Conservation (phyloP, 2,797 vertebrate species). For the Alcedo atthis region DNA sequence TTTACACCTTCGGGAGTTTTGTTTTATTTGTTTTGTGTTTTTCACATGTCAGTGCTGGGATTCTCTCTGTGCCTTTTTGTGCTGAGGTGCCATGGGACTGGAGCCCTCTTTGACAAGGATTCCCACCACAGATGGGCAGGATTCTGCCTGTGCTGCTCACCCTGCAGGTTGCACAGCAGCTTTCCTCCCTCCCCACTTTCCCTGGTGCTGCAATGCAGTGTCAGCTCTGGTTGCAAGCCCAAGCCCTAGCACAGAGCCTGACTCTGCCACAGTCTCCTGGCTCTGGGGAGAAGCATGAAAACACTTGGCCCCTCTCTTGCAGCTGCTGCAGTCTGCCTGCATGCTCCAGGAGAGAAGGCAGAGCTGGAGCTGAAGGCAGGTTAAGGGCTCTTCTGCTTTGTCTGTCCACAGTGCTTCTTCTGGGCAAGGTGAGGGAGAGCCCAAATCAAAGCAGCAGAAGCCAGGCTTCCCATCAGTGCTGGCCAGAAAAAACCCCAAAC, state of each 20-base stretch:
- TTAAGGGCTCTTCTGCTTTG: background rate
- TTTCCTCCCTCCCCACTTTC: slow-evolving; percentile 35
- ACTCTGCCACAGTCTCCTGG: slow-evolving; percentile 44
- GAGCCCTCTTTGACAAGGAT: background rate
- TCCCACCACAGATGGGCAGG: background rate
- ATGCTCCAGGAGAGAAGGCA: background rate
- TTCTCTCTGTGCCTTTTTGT: background rate
- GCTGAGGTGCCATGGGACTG: background rate
- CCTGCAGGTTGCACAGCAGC: background rate
- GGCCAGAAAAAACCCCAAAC: background rate
- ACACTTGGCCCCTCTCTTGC: slow-evolving; percentile 17
- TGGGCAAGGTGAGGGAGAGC: background rate
- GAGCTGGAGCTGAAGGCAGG: background rate
- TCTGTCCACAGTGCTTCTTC: background rate
- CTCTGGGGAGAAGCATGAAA: slow-evolving; percentile 44
- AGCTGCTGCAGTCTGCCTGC: slow-evolving; percentile 51
- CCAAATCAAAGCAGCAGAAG: background rate
- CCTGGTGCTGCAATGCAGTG: slow-evolving; percentile 68
- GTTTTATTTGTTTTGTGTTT: background rate
- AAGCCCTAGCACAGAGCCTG: slow-evolving; percentile 46
- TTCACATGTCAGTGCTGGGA: accelerated
- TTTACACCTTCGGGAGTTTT: background rate
- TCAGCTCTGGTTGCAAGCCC: slow-evolving; percentile 57
- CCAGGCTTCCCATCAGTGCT: background rate
- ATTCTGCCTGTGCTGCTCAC: background rate